Percentiles rank a stretch among this genome's conserved stretches.
phyloP scores from a whole-genome alignment of 1,140 invertebrate species.

The Pseudomyrmex gracilis region DNA sequence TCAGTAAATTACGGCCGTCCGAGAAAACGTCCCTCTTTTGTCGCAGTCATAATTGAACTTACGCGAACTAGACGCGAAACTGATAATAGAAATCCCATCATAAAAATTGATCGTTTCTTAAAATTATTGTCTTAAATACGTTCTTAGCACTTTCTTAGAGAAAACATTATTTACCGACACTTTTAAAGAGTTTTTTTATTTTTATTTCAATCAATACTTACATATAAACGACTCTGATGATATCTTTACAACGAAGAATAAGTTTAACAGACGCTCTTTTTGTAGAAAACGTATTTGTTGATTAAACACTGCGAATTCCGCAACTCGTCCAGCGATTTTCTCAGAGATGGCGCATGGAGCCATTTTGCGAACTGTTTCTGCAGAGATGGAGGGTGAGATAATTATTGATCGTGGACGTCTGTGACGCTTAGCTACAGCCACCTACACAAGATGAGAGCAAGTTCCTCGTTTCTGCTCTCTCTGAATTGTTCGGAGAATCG shows the following conservation, averaged over 20 bases:
- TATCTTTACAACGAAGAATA: neutral
- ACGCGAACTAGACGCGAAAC: neutral
- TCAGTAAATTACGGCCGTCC: conserved; percentile 45
- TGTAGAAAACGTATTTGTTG: conserved; percentile 60
- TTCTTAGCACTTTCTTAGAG: neutral
- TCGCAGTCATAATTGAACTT: conserved; percentile 18
- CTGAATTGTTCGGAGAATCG: conserved; percentile 12
- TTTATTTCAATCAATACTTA: neutral
- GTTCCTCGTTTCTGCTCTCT: conserved; percentile 53
- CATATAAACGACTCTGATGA: neutral
- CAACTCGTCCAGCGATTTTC: conserved; percentile 66
- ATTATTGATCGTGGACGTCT: conserved; percentile 78
- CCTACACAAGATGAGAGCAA: conserved; percentile 71
- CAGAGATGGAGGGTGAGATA: conserved; percentile 17
- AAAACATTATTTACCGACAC: neutral
- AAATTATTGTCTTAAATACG: conserved; percentile 14
- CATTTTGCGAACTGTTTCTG: conserved; percentile 74
- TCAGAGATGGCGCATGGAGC: conserved; percentile 80
- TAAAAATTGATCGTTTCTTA: neutral
- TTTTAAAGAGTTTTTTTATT: neutral
- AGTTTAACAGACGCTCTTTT: conserved; percentile 17
- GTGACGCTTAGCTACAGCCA: conserved; percentile 75
- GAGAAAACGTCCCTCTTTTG: conserved; percentile 43
- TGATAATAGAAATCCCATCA: neutral
- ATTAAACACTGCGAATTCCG: conserved; percentile 41